phyloP scores from a whole-genome alignment of 2,888 invertebrate species.

The Axea sp. region DNA sequence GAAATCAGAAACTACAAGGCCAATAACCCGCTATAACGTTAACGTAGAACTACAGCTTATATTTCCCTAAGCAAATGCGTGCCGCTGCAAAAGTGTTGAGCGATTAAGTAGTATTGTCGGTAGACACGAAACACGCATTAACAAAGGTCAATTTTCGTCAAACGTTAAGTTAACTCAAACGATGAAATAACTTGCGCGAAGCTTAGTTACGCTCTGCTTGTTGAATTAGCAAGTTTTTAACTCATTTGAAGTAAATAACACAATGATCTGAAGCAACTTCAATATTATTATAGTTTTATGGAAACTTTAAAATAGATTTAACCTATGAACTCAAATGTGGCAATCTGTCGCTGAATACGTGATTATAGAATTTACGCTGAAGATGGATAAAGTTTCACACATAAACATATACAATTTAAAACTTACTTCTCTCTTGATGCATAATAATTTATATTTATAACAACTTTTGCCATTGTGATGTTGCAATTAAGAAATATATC shows the following conservation, averaged over 20 bases:
- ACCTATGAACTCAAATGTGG: slow-evolving; percentile 4
- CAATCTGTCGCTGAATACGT: neutral
- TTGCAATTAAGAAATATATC: no score
- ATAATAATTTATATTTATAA: no score
- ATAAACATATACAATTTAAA: no score
- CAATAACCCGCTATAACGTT: neutral
- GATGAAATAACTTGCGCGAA: slow-evolving; percentile 20
- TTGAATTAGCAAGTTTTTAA: slow-evolving; percentile 7
- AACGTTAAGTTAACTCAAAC: slow-evolving; percentile 12
- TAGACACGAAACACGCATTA: slow-evolving; percentile 45
- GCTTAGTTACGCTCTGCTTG: slow-evolving; percentile 16
- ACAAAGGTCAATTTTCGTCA: slow-evolving; percentile 57
- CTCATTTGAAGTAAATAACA: neutral
- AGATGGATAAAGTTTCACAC: no score
- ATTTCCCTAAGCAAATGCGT: slow-evolving; percentile 17
- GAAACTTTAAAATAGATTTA: slow-evolving; percentile 5
- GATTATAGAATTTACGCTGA: neutral
- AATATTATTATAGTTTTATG: slow-evolving; percentile 16
- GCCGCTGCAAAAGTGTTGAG: slow-evolving; percentile 14
- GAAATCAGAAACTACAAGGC: slow-evolving; percentile 6
- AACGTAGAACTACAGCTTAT: slow-evolving; percentile 30
- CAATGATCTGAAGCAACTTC: slow-evolving; percentile 6
- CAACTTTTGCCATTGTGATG: no score
- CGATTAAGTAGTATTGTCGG: slow-evolving; percentile 40
- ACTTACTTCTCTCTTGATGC: no score